Base-by-base conservation (phyloP, 2,888 invertebrate genomes). In the Morpho helenor region DNA sequence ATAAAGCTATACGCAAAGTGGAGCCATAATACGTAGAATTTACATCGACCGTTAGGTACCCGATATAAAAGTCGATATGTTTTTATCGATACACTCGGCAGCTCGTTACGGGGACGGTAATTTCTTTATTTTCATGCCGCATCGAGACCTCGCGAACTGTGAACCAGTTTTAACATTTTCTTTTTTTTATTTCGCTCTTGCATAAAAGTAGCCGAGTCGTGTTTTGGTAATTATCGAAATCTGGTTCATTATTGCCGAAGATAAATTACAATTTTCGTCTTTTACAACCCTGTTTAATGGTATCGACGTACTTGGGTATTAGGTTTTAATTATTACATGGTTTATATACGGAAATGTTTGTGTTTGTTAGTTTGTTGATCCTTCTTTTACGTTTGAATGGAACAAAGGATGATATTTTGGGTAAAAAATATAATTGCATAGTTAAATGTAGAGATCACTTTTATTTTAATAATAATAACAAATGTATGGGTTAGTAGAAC, bases 41-140 rank as follows among this genome's bases (percentile, higher is more conserved):
- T 86, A 86, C 80, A 71, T 67, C 73, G 69, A 73, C 77, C 76
- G 79, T 84, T 80, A 81, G 77, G 70, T 46, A 31, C 8, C 43
- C 43, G 54, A 51, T 50, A 52, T 57, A 54, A 61, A 54, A 54
- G 50, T 57, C 48, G 80, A 78, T 68, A 66, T 70, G 70, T 80
- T 85, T 85, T 86, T 84, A 85, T 84, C 84, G 83, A 80, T 75
- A 77, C 76, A 76, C 72, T 76, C 78, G 76, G 67, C 77, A 67
- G 71, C 79, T 84, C 81, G 77, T 82, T 82, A 80, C 73, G 59
- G 65, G 61, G 63, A 64, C 68, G 75, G 77, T 84, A 79, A 86
- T 85, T 82, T 86, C 87, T 86, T 86, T 76, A 87, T 86, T 80
- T 77, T 79, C 73, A 74, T 75, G 75, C 64, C 60, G 59, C 63